Evolutionary conservation across 2,113 vertebrate genomes (phyloP).

Genomic region (Nyctereutes procyonoides): DNA sequence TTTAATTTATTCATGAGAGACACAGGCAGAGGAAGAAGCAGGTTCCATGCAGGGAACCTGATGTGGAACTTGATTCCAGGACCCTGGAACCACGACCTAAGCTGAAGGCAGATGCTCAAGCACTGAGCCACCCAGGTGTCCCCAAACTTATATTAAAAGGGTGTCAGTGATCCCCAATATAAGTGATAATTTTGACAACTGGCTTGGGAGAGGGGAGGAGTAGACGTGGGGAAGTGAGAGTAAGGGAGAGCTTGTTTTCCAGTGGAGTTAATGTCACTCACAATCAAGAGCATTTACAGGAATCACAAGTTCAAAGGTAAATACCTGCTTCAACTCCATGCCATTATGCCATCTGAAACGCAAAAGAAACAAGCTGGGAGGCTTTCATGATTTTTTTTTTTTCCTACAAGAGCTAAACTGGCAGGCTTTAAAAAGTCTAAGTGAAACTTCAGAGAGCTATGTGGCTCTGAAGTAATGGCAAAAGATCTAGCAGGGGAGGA

Average conservation of each 20-base stretch:
- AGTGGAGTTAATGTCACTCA: background rate
- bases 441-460: constrained; percentile 41
- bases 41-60: too few species aligned
- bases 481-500: constrained; percentile 30
- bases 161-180: background rate
- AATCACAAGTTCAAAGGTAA: constrained; percentile 58
- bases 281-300: background rate
- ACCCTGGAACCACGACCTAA: too few species aligned
- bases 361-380: background rate
- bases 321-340: background rate
- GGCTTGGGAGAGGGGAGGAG: background rate
- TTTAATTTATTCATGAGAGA: too few species aligned
- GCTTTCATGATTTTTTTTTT: constrained; percentile 52
- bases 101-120: too few species aligned
- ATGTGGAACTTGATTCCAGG: too few species aligned
- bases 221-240: too few species aligned
- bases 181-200: background rate
- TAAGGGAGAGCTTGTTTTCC: background rate
- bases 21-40: too few species aligned
- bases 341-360: background rate
- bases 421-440: constrained; percentile 49
- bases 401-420: background rate
- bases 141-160: background rate
- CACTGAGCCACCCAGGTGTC: too few species aligned
- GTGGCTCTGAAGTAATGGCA: background rate